Conservation (phyloP, 2,888 invertebrate species). For the Scaptomyza polygonia region DNA sequence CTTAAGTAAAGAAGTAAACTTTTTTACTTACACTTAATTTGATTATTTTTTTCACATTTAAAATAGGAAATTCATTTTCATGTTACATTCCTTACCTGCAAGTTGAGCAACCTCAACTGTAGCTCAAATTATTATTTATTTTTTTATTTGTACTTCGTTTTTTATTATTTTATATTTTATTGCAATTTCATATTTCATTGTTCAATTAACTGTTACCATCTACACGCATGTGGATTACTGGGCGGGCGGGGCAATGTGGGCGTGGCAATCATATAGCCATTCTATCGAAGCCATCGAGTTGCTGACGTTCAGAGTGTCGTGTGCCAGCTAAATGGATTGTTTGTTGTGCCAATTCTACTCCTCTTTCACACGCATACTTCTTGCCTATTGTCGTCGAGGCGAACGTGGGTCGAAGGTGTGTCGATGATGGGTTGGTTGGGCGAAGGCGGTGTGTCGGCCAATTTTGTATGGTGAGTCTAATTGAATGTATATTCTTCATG, state of each 20-base stretch:
- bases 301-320: slow-evolving; percentile 25
- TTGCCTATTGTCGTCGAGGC: slow-evolving; percentile 46
- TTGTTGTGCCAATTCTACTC: slow-evolving; percentile 38
- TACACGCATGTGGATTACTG: slow-evolving; percentile 3
- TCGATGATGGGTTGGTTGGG: too few relatives aligned
- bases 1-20: too few relatives aligned
- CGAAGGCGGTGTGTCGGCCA: slow-evolving; percentile 18
- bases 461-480: slow-evolving; percentile 57
- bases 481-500: slow-evolving; percentile 66
- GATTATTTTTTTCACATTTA: too few relatives aligned
- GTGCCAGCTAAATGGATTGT: slow-evolving; percentile 55
- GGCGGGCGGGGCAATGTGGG: slow-evolving; percentile 19
- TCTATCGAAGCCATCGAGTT: background rate
- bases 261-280: slow-evolving; percentile 27
- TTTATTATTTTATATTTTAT: slow-evolving; percentile 20
- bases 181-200: slow-evolving; percentile 62
- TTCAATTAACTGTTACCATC: slow-evolving; percentile 69
- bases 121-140: background rate
- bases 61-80: too few relatives aligned
- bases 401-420: slow-evolving; percentile 2
- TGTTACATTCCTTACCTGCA: background rate
- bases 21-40: too few relatives aligned
- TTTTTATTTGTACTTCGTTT: background rate
- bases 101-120: background rate
- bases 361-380: slow-evolving; percentile 11